Evolutionary conservation across 2,888 invertebrate genomes (phyloP).

Genomic region (Aspidiotus rigidus): DNA sequence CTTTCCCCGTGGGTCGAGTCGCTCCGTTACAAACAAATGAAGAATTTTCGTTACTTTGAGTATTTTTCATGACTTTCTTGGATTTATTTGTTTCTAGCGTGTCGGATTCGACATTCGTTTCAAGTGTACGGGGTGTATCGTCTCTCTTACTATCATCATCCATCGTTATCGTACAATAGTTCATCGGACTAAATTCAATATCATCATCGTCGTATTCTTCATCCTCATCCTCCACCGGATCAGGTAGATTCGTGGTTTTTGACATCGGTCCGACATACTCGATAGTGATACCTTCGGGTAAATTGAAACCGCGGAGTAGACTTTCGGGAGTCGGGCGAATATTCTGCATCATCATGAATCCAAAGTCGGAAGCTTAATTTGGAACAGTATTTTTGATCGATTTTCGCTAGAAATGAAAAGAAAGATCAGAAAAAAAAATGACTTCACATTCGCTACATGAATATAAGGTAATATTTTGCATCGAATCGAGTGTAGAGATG

Average conservation of each 20-base stretch:
- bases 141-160: conserved; percentile 36
- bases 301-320: no score
- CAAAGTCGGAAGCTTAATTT: no score
- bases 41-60: conserved; percentile 24
- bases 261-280: background rate
- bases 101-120: background rate
- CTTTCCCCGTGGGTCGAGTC: conserved; percentile 35
- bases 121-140: background rate
- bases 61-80: background rate
- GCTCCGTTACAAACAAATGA: conserved; percentile 26
- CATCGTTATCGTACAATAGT: conserved; percentile 42
- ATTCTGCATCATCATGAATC: background rate
- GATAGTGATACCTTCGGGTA: conserved; percentile 4
- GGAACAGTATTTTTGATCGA: no score
- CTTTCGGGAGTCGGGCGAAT: background rate
- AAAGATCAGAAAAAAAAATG: no score
- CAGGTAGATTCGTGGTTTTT: background rate
- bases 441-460: no score
- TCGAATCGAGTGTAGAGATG: no score
- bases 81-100: background rate
- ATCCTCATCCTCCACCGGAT: conserved; percentile 18
- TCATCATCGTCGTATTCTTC: conserved; percentile 35
- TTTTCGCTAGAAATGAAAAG: no score
- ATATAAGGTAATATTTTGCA: no score
- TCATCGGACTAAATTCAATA: conserved; percentile 41